These are phyloP conservation scores for Pterocles burchelli DNA, from an alignment of 2,113 vertebrate genomes.

Conservation along the genomic window DNA sequence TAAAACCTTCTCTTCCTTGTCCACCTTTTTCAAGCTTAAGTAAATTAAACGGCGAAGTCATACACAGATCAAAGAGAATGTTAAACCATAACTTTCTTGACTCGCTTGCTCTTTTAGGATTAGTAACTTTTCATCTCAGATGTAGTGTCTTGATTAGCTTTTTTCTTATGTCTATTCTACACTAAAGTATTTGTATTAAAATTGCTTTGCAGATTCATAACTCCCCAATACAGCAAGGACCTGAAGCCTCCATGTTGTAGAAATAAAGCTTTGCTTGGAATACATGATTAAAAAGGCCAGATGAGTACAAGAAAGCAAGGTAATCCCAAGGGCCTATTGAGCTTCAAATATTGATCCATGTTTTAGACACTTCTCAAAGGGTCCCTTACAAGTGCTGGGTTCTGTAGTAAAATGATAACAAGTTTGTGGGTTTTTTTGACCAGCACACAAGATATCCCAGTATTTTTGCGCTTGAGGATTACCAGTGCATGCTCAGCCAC, in stretches of 20 bases:
- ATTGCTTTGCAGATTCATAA: neutral
- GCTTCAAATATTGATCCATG: neutral
- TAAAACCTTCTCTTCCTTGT: conserved; percentile 29
- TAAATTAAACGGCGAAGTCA: conserved; percentile 39
- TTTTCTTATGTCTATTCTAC: neutral
- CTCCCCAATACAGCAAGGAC: neutral
- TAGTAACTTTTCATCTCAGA: conserved; percentile 29
- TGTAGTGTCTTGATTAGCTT: conserved; percentile 5
- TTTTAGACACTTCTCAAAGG: neutral
- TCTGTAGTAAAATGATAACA: neutral
- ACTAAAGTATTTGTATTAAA: neutral
- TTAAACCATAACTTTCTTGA: neutral
- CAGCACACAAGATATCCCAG: neutral
- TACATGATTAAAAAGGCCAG: neutral
- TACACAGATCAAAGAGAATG: conserved; percentile 24
- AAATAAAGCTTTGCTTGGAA: neutral
- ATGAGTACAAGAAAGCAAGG: neutral
- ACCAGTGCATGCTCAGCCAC: accelerated
- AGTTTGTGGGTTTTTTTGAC: neutral
- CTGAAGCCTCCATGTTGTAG: neutral
- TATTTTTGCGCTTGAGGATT: neutral
- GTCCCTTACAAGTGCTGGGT: neutral
- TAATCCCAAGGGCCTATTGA: neutral
- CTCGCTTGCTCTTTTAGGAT: neutral
- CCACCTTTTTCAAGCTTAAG: conserved; percentile 37